Evolutionary conservation across 2,113 vertebrate species (phyloP).

Genomic region (Orientallactaga bullata): DNA sequence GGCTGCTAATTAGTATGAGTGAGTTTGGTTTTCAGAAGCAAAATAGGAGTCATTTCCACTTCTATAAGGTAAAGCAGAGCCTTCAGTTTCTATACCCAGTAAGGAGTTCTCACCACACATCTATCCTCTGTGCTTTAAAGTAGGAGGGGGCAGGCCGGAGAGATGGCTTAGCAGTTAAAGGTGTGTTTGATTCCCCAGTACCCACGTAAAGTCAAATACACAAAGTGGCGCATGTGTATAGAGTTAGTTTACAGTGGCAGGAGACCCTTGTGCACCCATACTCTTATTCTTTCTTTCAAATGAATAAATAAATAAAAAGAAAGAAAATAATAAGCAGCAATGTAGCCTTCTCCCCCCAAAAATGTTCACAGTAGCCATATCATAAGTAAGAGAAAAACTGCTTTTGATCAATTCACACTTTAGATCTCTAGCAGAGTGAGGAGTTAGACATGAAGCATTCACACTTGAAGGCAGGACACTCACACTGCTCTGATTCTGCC

Average conservation of each 20-base stretch:
- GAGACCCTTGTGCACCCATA: too few species aligned
- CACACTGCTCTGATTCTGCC: background rate
- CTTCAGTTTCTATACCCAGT: background rate
- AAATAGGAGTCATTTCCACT: background rate
- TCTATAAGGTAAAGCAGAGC: background rate
- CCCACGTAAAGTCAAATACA: too few species aligned
- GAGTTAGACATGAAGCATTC: background rate
- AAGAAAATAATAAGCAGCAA: background rate
- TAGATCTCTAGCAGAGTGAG: background rate
- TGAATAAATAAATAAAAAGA: too few species aligned
- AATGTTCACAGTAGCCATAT: background rate
- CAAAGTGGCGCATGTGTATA: too few species aligned
- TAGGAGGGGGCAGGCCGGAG: background rate
- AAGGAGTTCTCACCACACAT: background rate
- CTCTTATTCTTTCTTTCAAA: too few species aligned
- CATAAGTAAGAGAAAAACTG: background rate
- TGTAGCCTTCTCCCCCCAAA: background rate
- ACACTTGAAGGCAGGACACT: background rate
- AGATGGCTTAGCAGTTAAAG: too few species aligned
- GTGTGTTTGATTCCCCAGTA: too few species aligned
- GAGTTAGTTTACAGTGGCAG: too few species aligned
- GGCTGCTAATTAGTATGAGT: background rate
- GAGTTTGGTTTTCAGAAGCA: conserved; percentile 37
- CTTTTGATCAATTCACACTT: conserved; percentile 18
- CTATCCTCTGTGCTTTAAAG: background rate